A percentile compares a stretch with the other conserved stretches of the same genome.
These are phyloP conservation scores for Chaenogobius annularis DNA, from an alignment of 2,113 vertebrate genomes.

Conservation along the genomic window DNA sequence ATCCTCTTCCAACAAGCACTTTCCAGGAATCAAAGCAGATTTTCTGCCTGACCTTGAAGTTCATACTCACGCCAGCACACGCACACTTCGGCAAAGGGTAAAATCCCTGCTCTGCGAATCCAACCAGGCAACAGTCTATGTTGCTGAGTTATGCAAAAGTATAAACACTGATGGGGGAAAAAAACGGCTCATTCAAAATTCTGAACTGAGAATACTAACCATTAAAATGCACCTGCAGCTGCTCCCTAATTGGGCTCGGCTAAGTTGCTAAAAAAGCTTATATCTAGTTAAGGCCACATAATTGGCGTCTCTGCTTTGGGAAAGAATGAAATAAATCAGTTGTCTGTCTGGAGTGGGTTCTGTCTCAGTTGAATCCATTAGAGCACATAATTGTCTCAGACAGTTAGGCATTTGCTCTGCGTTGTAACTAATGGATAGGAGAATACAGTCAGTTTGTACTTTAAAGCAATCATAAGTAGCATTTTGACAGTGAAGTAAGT, in stretches of 20 bases:
- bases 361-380: constrained; percentile 67
- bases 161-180: constrained; percentile 20
- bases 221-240: constrained; percentile 71
- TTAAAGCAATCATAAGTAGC: constrained; percentile 11
- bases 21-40: constrained; percentile 55
- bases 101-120: constrained; percentile 38
- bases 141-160: constrained; percentile 50
- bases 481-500: not conserved
- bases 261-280: constrained; percentile 58
- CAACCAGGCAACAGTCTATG: constrained; percentile 45
- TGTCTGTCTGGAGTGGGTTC: constrained; percentile 55
- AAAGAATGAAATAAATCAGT: constrained; percentile 69
- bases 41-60: constrained; percentile 39
- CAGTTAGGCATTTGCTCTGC: constrained; percentile 27
- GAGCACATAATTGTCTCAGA: constrained; percentile 70
- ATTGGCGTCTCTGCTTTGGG: constrained; percentile 67
- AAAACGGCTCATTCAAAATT: constrained; percentile 20
- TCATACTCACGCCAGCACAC: constrained; percentile 10
- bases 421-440: constrained; percentile 37
- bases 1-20: constrained; percentile 34
- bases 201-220: constrained; percentile 28
- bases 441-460: constrained; percentile 35
- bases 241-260: constrained; percentile 67
- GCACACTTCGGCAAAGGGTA: constrained; percentile 1
- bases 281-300: constrained; percentile 68